Evolutionary conservation across 2,113 vertebrate genomes (phyloP), one percentile per base, ranked within the genome.

Genomic region (Heterotilapia buettikoferi): DNA sequence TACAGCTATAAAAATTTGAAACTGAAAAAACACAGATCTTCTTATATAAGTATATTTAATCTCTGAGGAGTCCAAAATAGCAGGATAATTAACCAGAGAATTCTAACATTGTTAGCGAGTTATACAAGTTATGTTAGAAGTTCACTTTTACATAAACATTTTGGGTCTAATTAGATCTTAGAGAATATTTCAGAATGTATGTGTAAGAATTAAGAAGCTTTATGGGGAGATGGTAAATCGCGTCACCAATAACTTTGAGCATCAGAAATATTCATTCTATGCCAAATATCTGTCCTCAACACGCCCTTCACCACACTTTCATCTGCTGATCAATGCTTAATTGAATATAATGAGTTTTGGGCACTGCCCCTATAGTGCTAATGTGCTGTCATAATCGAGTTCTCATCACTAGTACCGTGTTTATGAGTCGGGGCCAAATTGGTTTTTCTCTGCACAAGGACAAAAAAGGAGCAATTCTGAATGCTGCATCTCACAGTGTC

Each of bases 331-430:
- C 59, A 33, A n/a, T 21, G 79, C 52, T 61, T 88, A 88, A 91
- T 80, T 89, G 29, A 89, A 53, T 84, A 16, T 38, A 45, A 66
- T 85, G 38, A 16, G 66, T 66, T 89, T 84, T 73, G 76, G 88
- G 76, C 83, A 12, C 36, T 31, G 21, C 1, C 26, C 57, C n/a
- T 12, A 40, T 56, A 31, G 71, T 26, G 50, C 50, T 85, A 86
- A 92, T 86, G 83, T 86, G 57, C 57, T 76, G 84, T 81, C 76
- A 45, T 84, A 76, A 92, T 93, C 66, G 76, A 50, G 73, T 73
- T 89, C 86, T 84, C 83, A 56, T 56, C 79, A 43, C 56, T 4
- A 9, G n/a, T 78, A 50, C 76, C 12, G 7, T 66, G 83, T 66
- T 85, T 52, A 24, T 56, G 88, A 80, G 68, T 33, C 14, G 3